Base-by-base conservation (phyloP, 2,888 invertebrate species). In the Rhingia campestris region DNA sequence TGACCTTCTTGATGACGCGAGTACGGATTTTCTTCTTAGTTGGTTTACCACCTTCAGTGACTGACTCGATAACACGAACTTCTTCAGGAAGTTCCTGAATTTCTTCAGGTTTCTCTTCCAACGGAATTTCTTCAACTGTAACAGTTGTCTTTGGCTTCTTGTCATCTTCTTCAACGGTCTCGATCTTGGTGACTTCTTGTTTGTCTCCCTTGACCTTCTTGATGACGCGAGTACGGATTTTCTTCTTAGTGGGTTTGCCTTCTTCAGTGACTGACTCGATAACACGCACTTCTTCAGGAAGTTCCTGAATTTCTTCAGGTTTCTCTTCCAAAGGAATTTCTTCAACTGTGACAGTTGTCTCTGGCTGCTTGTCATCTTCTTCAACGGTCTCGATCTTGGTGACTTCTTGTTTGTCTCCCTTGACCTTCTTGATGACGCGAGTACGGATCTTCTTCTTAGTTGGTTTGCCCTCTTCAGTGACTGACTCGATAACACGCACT, bases 1-100 rank as follows among this genome's bases (percentile, higher is more conserved):
- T 90, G 4, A 88, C 88, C 87, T 89, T 91, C 77, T 88, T 90
- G 63, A 90, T 88, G 10, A 88, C 88, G 32, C 90, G 87, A 54
- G 88, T 90, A 63, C 89, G 90, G 22, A 88, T 87, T 4, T 88
- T 87, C 86, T 89, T 89, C 87, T 90, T 87, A 86, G 89, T 82
- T 63, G 86, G 32, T 81, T 81, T 85, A 69, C 87, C 87, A 41
- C 87, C 77, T 80, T 87, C 76, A 0, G 86, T 84, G 2, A 77
- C 32, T 0, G 76, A 69, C n/a, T 77, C 76, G 2, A 77, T 4
- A 0, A 77, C 63, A 3, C 37, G 61, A 3, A 77, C 69, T 35
- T 70, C 76, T 32, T 77, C 76, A 7, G 76, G 76, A 41, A 70
- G 41, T 69, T 86, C 82, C 54, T 81, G 66, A 87, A 90, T 88